Conservation (phyloP, 2,888 invertebrate genomes). For the Caenorhabditis sp. region DNA sequence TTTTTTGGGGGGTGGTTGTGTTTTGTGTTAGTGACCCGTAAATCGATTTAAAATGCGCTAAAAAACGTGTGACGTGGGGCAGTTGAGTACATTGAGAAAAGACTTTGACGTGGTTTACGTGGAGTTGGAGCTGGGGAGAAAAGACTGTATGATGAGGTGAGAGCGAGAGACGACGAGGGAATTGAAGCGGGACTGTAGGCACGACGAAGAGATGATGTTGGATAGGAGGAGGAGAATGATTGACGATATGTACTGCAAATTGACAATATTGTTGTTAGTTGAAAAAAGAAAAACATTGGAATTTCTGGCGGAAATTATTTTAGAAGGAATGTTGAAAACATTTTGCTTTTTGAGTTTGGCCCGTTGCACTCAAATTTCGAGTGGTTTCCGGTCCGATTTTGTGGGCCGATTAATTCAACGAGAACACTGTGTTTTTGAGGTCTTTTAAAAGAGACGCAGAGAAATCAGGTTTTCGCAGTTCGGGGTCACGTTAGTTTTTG, state of each 20-base stretch:
- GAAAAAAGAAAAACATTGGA: no score
- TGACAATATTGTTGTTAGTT: no score
- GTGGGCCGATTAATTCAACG: no score
- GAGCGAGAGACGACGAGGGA: slow-evolving; percentile 31
- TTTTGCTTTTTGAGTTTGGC: no score
- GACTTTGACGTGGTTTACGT: slow-evolving; percentile 50
- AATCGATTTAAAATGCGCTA: slow-evolving; percentile 52
- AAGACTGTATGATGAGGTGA: slow-evolving; percentile 46
- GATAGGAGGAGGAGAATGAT: slow-evolving; percentile 6
- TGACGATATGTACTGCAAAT: slow-evolving; percentile 35
- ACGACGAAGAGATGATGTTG: slow-evolving; percentile 23
- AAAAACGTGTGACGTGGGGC: slow-evolving; percentile 60
- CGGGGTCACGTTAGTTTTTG: no score
- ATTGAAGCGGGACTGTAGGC: slow-evolving; percentile 35
- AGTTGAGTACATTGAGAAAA: slow-evolving; percentile 52
- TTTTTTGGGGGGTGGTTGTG: background rate
- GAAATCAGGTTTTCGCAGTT: no score
- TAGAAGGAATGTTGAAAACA: no score
- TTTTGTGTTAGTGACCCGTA: background rate
- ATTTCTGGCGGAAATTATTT: no score
- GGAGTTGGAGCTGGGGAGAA: slow-evolving; percentile 52
- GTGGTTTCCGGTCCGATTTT: no score
- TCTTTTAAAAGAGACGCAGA: no score
- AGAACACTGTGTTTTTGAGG: no score
- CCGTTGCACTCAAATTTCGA: no score